Base-by-base conservation (phyloP, 1,140 invertebrate genomes). In the Fopius arisanus region DNA sequence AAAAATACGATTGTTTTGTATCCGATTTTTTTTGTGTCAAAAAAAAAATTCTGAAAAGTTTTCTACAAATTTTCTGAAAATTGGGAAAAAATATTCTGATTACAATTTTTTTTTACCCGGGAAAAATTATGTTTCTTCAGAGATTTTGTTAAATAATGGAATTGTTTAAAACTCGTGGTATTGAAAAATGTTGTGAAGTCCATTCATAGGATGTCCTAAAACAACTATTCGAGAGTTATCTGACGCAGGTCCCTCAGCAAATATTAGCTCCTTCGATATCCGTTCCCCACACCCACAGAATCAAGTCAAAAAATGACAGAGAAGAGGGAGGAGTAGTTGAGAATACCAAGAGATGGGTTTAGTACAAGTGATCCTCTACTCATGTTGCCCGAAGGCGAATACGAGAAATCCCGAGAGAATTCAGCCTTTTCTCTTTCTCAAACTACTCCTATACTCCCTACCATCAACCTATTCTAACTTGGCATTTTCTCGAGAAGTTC, bases 191-290 rank as follows among this genome's bases (percentile, higher is more conserved):
- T 21, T 51, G 14, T 51, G 14, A 21, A 12, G 43, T 19, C n/a
- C 4, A 21, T 51, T 14, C n/a, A 51, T 0, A 19, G 19, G 19
- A 19, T 16, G 33, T 9, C 33, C 19, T 33, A 12, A 33, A 37
- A 37, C 12, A 9, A 63, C 16, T 63, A 19, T 59, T 21, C 16
- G 16, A 4, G n/a, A 59, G 51, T 21, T 59, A 26, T 10, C 12
- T 33, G 31, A 26, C 67, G 29, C 21, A n/a, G 31, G 19, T 70
- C 19, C 69, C 23, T 71, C 37, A 10, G 69, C 54, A 71, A 71
- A 71, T 71, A 71, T 71, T 71, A 71, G 69, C 33, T 21, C 31
- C 19, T 26, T 71, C 21, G 41, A 54, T 69, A 51, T 48, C 23
- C 67, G 33, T 69, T 33, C 9, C 33, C 16, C 70, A 69, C 51